Percentiles rank a stretch among this genome's conserved stretches.
Conservation (phyloP, 2,888 invertebrate species). For the Ormyrus labotus region DNA sequence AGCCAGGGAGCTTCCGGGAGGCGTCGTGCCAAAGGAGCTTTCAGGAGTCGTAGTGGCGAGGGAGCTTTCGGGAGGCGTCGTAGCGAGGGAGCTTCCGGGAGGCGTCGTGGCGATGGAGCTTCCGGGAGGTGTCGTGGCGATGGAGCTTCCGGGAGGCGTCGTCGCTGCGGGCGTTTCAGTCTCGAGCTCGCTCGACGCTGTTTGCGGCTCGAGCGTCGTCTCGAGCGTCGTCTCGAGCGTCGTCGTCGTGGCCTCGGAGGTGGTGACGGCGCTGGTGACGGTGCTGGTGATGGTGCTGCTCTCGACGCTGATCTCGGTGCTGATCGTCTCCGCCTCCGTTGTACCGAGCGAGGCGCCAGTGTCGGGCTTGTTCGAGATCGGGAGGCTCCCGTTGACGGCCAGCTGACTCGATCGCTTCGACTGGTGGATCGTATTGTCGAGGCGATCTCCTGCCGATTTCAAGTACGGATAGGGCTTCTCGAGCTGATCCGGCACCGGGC, state of each 20-base stretch:
- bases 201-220: too few species aligned
- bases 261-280: not conserved
- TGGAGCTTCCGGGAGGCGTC: not conserved
- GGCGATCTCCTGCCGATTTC: not conserved
- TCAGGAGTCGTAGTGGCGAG: not conserved
- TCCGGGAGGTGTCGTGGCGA: not conserved
- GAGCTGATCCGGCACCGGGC: slow-evolving; percentile 3
- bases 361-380: too few species aligned
- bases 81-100: not conserved
- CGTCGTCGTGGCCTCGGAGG: too few species aligned
- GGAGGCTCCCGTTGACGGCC: not conserved
- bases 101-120: not conserved
- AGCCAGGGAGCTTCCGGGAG: not conserved
- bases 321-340: not conserved
- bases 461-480: slow-evolving; percentile 42
- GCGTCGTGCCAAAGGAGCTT: too few species aligned
- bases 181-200: not conserved
- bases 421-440: slow-evolving; percentile 2
- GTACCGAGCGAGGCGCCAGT: too few species aligned
- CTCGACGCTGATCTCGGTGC: not conserved
- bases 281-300: not conserved
- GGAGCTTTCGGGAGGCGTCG: not conserved
- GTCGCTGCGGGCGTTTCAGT: not conserved
- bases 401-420: slow-evolving; percentile 16
- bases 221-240: too few species aligned